Base-by-base conservation (phyloP, 2,888 invertebrate genomes). In the Dynastes hyllus region DNA sequence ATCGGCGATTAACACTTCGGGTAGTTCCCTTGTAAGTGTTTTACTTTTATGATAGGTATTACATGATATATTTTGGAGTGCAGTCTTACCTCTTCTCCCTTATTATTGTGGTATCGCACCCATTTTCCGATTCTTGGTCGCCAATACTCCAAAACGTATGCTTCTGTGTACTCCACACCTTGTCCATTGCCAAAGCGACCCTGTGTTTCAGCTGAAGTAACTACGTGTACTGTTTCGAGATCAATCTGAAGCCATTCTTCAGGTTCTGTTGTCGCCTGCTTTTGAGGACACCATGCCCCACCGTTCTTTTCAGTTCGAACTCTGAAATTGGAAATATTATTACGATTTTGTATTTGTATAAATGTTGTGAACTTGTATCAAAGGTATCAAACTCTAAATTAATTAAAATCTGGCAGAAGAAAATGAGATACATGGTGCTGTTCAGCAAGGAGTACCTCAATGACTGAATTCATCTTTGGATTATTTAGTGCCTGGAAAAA, bases 271-370 rank as follows among this genome's bases (percentile, higher is more conserved):
- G 95, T 94, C 85, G 96, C 94, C 88, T 94, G 94, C 81, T 93
- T 91, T 88, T 93, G 93, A n/a, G 98, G 97, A 90, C 98, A 98
- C 98, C 98, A 98, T 0, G 97, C 97, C 61, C 97, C 98, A 22
- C 97, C 96, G 86, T 94, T 93, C 84, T 92, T 92, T 87, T 97
- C 97, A 83, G 94, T 93, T 83, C 95, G 93, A 83, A 97, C 91
- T 87, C 97, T 97, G 92, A 37, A 90, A 90, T 80, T 73, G 9
- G 75, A 27, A 45, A 45, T 63, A 29, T 11, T 9, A 45, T 45
- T 45, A 11, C 11, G 45, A 45, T 45, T 45, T 45, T 8, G 11
- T 45, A 11, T 45, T 45, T 45, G 11, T 45, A 45, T 11, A 8
- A 45, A 45, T 45, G 2, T 37, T 37, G 37, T 8, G 11, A 11